These are phyloP conservation scores for Willowsia nigromaculata DNA, from an alignment of 2,888 invertebrate species.

Conservation along the genomic window DNA sequence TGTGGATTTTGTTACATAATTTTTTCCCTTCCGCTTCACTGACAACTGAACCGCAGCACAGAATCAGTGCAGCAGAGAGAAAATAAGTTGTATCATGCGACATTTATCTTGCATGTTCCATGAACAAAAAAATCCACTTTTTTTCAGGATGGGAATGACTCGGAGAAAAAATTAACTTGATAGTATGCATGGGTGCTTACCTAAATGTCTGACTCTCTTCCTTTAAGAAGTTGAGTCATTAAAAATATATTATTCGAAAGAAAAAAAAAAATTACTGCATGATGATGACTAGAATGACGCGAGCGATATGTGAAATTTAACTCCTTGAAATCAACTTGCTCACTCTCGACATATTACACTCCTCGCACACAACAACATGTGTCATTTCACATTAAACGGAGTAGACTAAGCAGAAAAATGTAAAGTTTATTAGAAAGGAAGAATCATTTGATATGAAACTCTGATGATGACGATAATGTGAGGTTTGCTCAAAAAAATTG, in stretches of 20 bases:
- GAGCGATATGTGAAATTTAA: not conserved
- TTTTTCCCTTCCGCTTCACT: constrained; percentile 56
- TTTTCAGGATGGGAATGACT: constrained; percentile 30
- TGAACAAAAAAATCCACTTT: too few relatives aligned
- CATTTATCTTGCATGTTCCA: too few relatives aligned
- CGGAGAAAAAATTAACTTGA: not conserved
- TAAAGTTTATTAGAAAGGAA: not conserved
- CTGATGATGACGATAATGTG: not conserved
- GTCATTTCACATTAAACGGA: not conserved
- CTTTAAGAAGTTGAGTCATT: constrained; percentile 22
- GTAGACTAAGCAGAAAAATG: not conserved
- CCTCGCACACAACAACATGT: not conserved
- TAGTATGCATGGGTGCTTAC: constrained; percentile 43
- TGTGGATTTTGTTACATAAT: constrained; percentile 8
- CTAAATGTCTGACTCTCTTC: not conserved
- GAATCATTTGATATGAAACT: too few relatives aligned
- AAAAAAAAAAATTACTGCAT: not conserved
- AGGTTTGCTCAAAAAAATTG: too few relatives aligned
- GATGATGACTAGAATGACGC: not conserved
- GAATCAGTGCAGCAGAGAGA: too few relatives aligned
- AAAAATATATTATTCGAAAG: constrained; percentile 20
- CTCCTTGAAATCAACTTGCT: not conserved
- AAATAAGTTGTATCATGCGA: too few relatives aligned
- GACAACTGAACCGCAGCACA: too few relatives aligned
- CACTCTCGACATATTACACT: too few relatives aligned